Evolutionary conservation across 2,888 invertebrate genomes (phyloP), one percentile per base, ranked within the genome.

Genomic region (Poecilobothrus nobilitatus): DNA sequence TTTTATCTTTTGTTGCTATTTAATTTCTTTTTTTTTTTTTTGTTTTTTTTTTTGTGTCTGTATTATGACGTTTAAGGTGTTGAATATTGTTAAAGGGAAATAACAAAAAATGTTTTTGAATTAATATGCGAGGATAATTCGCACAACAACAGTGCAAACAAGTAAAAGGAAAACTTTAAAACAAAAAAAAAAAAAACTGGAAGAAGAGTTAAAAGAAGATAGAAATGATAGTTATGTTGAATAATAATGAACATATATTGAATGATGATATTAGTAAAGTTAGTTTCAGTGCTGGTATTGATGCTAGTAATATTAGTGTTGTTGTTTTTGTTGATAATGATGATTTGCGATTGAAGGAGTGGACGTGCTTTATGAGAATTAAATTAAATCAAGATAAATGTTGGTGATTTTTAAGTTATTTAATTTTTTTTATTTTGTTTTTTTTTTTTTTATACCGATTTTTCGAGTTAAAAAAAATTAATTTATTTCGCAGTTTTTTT

Each of bases 331-430:
- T n/a, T n/a, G 53, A 53, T 37, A 37, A 37, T 53, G 53, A 53
- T 53, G 53, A 53, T 53, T 53, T 53, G 53, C 53, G 53, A 53
- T 53, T 53, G 53, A 53, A 53, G 53, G 53, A 53, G 53, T 53
- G n/a, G 15, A 53, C 53, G 53, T 53, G 53, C 53, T 53, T 53
- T 53, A 53, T 53, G 53, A 53, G 53, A 53, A 53, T 53, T 53
- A 53, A 53, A 53, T 53, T 53, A 53, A 53, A 53, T 53, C 53
- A 53, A 53, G 53, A 53, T 53, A 53, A 53, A 53, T 53, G 53
- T 53, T 53, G 53, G 53, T 37, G 37, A 37, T 37, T 37, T 37
- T 12, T 10, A 4, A 37, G 12, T 37, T 37, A 37, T 37, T 37
- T 37, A 2, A 37, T 37, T 34, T 34, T 34, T 34, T 34, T 34